A percentile compares a stretch with the other conserved stretches of the same genome.
Evolutionary conservation across 2,797 vertebrate genomes (phyloP).

Genomic region (Sphenopsis melanotis): DNA sequence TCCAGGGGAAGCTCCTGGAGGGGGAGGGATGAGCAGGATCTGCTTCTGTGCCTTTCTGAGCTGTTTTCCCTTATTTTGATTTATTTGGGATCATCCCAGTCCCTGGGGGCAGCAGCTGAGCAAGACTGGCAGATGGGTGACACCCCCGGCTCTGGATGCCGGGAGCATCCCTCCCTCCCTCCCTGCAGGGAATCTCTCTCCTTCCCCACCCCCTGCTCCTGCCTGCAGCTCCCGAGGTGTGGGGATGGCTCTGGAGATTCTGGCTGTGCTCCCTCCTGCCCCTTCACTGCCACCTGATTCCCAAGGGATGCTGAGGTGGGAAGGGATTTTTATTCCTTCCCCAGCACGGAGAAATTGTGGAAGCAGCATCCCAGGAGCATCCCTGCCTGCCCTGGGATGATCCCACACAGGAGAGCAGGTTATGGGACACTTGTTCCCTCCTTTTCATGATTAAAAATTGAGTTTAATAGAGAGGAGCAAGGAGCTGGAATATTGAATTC

Average conservation of each 20-base stretch:
- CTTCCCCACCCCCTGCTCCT: fast-evolving
- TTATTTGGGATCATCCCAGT: not conserved
- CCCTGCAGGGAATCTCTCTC: not conserved
- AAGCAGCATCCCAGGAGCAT: not conserved
- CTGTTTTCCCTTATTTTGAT: not conserved
- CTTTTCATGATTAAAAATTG: not conserved
- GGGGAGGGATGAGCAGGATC: not conserved
- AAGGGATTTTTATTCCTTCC: not conserved
- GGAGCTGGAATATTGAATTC: not conserved
- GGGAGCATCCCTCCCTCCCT: not conserved
- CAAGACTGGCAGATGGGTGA: not conserved
- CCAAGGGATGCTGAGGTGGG: not conserved
- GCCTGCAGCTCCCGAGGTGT: not conserved
- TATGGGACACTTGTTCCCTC: not conserved
- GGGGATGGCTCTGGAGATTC: fast-evolving
- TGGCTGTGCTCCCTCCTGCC: not conserved
- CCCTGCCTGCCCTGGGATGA: not conserved
- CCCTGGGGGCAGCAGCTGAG: not conserved
- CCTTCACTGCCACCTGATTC: not conserved
- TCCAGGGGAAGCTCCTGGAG: not conserved
- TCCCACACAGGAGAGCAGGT: not conserved
- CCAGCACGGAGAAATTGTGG: not conserved
- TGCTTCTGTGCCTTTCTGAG: not conserved
- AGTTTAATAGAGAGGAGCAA: not conserved
- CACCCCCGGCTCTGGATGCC: not conserved